Base-by-base conservation (phyloP, 2,797 vertebrate species). In the Odontamblyopus rebecca region DNA sequence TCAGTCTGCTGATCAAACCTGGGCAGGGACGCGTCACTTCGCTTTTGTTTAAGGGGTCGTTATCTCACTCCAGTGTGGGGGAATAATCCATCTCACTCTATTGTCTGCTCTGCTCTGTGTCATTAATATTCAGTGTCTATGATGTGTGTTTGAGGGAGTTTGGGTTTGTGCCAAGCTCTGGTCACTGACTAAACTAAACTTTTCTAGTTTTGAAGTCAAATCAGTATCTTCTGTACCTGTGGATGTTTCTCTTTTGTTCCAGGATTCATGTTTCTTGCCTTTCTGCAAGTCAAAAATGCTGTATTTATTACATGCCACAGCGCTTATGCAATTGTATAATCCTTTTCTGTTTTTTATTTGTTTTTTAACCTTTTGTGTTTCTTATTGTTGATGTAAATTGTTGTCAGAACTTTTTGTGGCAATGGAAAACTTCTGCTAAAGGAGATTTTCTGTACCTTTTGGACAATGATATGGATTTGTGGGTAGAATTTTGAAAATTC, bases 401-500 rank as follows among this genome's bases (percentile, higher is more conserved):
- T 94, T 90, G 93, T 94, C 90, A 88, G 91, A 90, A 88, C 87
- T 12, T 90, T 93, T 94, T 92, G 93, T 95, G 94, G 89, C 90
- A 83, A 93, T 82, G 83, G 91, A 89, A 92, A 92, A 84, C 91
- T 86, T 87, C 91, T 85, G 89, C 87, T 83, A 30, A 86, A 68
- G 92, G 86, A 90, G 91, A 77, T 89, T 94, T 94, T 91, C 93
- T 91, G 89, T 93, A 94, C 91, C 93, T 93, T 94, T 94, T 93
- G 91, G 91, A 95, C 93, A 95, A 94, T 93, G 93, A 92, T 92
- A 92, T 94, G 93, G 91, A 94, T 95, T 94, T 94, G 94, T 94
- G 93, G 94, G 94, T 95, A 95, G 94, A 95, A 95, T 95, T 95
- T 95, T 94, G 94, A 92, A 95, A 95, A 95, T 95, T 95, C 91